These are phyloP conservation scores for Celastrina argiolus DNA, from an alignment of 2,888 invertebrate genomes.

Conservation along the genomic window DNA sequence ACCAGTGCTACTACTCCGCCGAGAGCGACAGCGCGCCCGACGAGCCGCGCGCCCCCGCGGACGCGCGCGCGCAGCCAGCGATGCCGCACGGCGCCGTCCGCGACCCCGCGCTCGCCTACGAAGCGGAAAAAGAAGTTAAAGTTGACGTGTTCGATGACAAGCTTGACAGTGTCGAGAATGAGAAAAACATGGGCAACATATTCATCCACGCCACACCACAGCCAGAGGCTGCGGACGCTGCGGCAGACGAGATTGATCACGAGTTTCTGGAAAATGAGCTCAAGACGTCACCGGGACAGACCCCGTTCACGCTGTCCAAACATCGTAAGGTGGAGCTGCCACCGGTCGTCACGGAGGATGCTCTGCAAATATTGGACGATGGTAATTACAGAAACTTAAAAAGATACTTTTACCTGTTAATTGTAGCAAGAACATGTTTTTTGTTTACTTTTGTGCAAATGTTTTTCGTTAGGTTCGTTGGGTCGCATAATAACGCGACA, in stretches of 20 bases:
- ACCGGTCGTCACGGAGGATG: constrained; percentile 60
- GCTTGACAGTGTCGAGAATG: constrained; percentile 59
- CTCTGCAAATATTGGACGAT: constrained; percentile 55
- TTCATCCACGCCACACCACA: constrained; percentile 56
- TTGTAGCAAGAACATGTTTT: not conserved
- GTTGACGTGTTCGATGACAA: constrained; percentile 62
- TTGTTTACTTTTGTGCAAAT: not conserved
- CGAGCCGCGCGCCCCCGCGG: constrained; percentile 54
- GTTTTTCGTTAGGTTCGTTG: not conserved
- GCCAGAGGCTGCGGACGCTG: constrained; percentile 48
- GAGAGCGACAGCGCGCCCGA: constrained; percentile 75
- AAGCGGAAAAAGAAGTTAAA: constrained; percentile 61
- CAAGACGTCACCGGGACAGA: constrained; percentile 62
- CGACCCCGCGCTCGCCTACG: constrained; percentile 53
- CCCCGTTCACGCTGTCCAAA: constrained; percentile 78
- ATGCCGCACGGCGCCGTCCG: constrained; percentile 65
- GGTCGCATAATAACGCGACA: not conserved
- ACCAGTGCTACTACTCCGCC: constrained; percentile 80
- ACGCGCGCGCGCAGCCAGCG: constrained; percentile 42
- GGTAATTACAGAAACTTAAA: constrained; percentile 46
- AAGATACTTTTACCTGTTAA: not conserved
- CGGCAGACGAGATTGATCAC: constrained; percentile 59
- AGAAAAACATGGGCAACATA: constrained; percentile 67
- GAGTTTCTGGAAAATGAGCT: constrained; percentile 69
- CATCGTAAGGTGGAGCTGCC: constrained; percentile 80